Percentiles rank a stretch among this genome's conserved stretches.
Conservation (phyloP, 2,797 vertebrate genomes). For the Esox masquinongy region DNA sequence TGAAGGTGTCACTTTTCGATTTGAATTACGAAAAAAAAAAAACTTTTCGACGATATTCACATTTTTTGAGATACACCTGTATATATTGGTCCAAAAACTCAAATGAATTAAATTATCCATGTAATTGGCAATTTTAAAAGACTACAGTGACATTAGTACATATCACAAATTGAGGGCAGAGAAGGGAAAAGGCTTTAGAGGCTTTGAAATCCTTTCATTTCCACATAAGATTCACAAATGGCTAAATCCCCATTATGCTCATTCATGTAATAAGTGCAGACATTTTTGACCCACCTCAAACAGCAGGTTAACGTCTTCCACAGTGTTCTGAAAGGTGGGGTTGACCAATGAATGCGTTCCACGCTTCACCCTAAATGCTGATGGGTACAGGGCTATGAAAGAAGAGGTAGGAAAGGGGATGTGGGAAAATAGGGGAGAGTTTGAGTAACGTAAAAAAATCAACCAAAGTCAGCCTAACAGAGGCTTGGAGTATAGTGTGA, state of each 20-base stretch:
- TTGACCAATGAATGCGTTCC: slow-evolving; percentile 76
- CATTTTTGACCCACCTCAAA: slow-evolving; percentile 82
- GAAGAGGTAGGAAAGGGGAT: slow-evolving; percentile 23
- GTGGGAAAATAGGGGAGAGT: slow-evolving; percentile 6
- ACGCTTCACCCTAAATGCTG: slow-evolving; percentile 82
- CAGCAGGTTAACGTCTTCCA: slow-evolving; percentile 85
- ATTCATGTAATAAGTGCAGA: not conserved
- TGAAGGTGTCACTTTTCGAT: too few relatives aligned
- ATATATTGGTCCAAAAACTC: too few relatives aligned
- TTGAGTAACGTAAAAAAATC: slow-evolving; percentile 14
- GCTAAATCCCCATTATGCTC: not conserved
- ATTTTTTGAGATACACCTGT: too few relatives aligned
- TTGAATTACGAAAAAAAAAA: too few relatives aligned
- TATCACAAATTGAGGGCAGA: too few relatives aligned
- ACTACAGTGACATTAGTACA: too few relatives aligned
- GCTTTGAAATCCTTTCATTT: not conserved
- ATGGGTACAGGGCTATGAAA: slow-evolving; percentile 84
- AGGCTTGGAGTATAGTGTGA: not conserved
- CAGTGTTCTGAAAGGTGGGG: slow-evolving; percentile 83
- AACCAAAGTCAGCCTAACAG: not conserved
- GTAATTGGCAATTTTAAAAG: too few relatives aligned
- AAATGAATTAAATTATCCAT: too few relatives aligned
- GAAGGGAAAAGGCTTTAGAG: too few relatives aligned
- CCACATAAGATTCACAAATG: not conserved
- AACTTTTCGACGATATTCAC: too few relatives aligned